Conservation (phyloP, 2,113 vertebrate species). For the Dascyllus trimaculatus region DNA sequence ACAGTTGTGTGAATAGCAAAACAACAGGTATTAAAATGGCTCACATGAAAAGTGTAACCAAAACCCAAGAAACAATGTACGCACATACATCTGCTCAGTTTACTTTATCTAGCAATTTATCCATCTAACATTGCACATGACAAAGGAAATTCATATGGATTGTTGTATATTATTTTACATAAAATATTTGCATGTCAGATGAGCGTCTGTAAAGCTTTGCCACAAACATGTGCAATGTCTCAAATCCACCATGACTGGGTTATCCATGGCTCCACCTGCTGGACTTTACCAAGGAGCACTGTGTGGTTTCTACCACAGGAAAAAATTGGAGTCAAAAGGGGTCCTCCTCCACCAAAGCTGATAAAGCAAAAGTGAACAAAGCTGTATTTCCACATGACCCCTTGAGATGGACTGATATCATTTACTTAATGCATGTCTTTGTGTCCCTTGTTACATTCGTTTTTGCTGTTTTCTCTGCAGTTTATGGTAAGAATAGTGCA, state of each 20-base stretch:
- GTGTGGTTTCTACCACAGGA: background rate
- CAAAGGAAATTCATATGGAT: background rate
- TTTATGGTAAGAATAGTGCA: no score
- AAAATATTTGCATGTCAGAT: background rate
- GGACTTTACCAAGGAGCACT: slow-evolving; percentile 22
- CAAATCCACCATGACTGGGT: background rate
- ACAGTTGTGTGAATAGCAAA: no score
- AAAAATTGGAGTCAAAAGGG: background rate
- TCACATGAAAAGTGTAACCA: no score
- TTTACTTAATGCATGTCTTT: no score
- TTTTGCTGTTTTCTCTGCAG: no score
- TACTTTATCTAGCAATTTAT: background rate
- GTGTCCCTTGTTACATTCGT: no score
- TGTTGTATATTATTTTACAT: no score
- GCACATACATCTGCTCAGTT: background rate
- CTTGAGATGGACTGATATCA: background rate
- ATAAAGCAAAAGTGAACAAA: background rate
- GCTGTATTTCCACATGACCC: background rate
- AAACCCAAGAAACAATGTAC: no score
- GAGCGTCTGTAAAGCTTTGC: background rate
- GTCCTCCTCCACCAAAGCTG: background rate
- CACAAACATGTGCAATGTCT: slow-evolving; percentile 3
- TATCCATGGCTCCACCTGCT: slow-evolving; percentile 64
- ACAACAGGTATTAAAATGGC: no score
- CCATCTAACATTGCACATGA: background rate